Evolutionary conservation across 1,140 invertebrate species (phyloP).

Genomic region (Apis florea): DNA sequence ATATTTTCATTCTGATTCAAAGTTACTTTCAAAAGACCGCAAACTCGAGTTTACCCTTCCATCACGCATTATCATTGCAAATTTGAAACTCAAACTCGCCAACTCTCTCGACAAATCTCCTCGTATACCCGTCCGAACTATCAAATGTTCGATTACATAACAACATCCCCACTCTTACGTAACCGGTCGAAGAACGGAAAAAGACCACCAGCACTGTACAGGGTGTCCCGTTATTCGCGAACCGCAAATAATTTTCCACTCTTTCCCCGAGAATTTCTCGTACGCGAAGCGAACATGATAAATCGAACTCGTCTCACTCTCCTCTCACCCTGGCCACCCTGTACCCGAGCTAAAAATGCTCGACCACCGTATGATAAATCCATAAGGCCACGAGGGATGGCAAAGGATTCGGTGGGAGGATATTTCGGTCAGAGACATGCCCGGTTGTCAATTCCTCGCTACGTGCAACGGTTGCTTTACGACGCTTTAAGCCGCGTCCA

Average conservation of each 20-base stretch:
- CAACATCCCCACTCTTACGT: too few relatives aligned
- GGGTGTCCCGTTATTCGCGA: too few relatives aligned
- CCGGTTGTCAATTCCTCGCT: slow-evolving; percentile 70
- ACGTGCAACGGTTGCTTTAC: slow-evolving; percentile 77
- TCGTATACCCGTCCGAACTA: background rate
- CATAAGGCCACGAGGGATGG: slow-evolving; percentile 18
- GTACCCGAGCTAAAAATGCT: background rate
- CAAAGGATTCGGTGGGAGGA: background rate
- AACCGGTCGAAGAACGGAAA: too few relatives aligned
- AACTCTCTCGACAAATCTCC: too few relatives aligned
- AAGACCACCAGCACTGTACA: too few relatives aligned
- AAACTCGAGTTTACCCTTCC: background rate
- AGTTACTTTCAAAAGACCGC: background rate
- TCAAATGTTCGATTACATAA: too few relatives aligned
- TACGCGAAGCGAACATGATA: too few relatives aligned
- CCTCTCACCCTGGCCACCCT: too few relatives aligned
- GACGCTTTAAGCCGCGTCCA: slow-evolving; percentile 71
- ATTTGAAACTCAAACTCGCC: background rate
- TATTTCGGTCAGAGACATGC: slow-evolving; percentile 34
- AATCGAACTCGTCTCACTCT: too few relatives aligned
- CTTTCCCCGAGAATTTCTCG: too few relatives aligned
- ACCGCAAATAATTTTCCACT: too few relatives aligned
- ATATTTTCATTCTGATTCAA: background rate
- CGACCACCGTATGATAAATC: slow-evolving; percentile 14
- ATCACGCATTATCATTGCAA: background rate